Conservation (phyloP, 23 tunicate genomes). For the Trididemnum miniatum region DNA sequence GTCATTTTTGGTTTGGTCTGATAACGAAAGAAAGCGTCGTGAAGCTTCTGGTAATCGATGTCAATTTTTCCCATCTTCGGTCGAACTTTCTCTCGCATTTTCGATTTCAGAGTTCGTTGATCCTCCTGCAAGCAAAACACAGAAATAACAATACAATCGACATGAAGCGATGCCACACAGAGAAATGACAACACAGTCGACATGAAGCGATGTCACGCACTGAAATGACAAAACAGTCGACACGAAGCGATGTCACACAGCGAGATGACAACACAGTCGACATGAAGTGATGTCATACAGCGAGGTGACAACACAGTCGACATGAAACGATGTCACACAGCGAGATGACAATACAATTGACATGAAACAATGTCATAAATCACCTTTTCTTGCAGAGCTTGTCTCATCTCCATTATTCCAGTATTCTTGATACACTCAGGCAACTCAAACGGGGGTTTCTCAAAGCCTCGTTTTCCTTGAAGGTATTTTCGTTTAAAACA, state of each 20-base stretch:
- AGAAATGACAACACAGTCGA: too few species aligned
- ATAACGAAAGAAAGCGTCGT: conserved; percentile 99
- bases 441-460: conserved; percentile 95
- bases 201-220: too few species aligned
- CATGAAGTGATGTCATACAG: too few species aligned
- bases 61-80: conserved; percentile 99
- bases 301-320: too few species aligned
- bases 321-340: too few species aligned
- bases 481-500: conserved; percentile 96
- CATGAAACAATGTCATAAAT: too few species aligned
- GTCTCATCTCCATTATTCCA: conserved; percentile 99
- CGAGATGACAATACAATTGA: too few species aligned
- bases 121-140: conserved; percentile 48
- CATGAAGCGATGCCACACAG: too few species aligned
- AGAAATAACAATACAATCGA: too few species aligned
- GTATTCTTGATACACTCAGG: conserved; percentile 98
- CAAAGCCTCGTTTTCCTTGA: conserved; percentile 97
- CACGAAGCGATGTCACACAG: neutral
- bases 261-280: too few species aligned
- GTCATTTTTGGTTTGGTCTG: conserved; percentile 99
- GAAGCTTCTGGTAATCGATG: conserved; percentile 98
- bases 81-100: conserved; percentile 96
- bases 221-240: too few species aligned
- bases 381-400: conserved; percentile 97
- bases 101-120: conserved; percentile 85